A percentile compares a stretch with the other conserved stretches of the same genome.
These are phyloP conservation scores for Cephus pygmeus DNA, from an alignment of 2,888 invertebrate species.

Conservation along the genomic window DNA sequence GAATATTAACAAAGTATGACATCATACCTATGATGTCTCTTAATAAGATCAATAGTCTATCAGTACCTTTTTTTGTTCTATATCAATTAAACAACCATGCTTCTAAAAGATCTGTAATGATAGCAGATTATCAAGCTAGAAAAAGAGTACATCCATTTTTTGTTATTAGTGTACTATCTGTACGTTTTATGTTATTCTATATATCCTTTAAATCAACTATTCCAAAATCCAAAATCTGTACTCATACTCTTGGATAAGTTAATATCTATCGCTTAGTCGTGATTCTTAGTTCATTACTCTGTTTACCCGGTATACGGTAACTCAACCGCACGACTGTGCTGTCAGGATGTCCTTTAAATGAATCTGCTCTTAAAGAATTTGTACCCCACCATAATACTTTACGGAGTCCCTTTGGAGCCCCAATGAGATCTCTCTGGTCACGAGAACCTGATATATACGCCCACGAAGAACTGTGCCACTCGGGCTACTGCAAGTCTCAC, in stretches of 20 bases:
- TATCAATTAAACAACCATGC: background rate
- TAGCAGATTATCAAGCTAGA: background rate
- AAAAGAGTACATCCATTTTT: background rate
- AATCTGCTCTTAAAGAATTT: background rate
- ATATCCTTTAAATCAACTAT: background rate
- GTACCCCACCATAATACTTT: background rate
- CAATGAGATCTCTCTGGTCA: background rate
- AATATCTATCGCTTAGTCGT: background rate
- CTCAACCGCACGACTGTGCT: background rate
- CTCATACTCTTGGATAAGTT: background rate
- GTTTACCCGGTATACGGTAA: constrained; percentile 1
- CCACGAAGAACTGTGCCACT: constrained; percentile 35
- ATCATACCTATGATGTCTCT: background rate
- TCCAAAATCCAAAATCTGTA: background rate
- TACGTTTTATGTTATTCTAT: background rate
- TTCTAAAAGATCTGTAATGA: background rate
- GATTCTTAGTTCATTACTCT: background rate
- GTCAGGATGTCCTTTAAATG: background rate
- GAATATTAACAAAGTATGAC: background rate
- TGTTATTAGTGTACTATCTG: background rate
- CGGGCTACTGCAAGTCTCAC: constrained; percentile 7
- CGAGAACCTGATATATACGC: constrained; percentile 26
- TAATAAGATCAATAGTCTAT: background rate
- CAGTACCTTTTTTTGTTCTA: background rate
- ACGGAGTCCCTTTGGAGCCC: background rate